Evolutionary conservation across 2,113 vertebrate genomes (phyloP), one percentile per base, ranked within the genome.

Genomic region (Poeciliopsis prolifica): DNA sequence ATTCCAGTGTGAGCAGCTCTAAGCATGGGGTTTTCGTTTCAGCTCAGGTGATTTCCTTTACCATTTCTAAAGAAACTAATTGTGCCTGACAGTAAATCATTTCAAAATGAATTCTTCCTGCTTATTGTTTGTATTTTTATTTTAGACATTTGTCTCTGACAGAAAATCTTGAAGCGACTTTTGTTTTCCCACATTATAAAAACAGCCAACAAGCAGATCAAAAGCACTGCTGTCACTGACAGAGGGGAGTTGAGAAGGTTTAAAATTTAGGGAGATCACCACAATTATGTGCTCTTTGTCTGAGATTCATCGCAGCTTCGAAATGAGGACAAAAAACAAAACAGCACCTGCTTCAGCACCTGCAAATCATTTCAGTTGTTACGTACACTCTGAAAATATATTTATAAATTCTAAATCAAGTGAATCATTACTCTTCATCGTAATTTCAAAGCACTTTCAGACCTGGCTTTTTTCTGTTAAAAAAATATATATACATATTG

Each of bases 191-290:
- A 11, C 65, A 65, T 15, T 63, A 77, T 33, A 33, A n/a, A 42
- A 51, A 63, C 72, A 72, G 51, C 42, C 68, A 69, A 30, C 37
- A 61, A 76, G 31, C 79, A 65, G 37, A 77, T 63, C 61, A 51
- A 62, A 29, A 70, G 77, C 76, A 68, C 62, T 12, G 9, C 51
- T 78, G 73, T 81, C 65, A 79, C 51, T 78, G 76, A 83, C 76
- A 81, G 70, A 77, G 67, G 60, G 51, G 31, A 37, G 17, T 33
- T 33, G 14, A 62, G 74, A 66, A 64, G 26, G 75, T n/a, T 65
- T 14, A 75, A 26, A 24, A 54, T 78, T 75, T 66, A 33, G 79
- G 79, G 62, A 65, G 35, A 73, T 22, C 73, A 33, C 19, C 61
- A 68, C 70, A 86, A 61, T 78, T 91, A 72, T 75, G 65, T 13